Evolutionary conservation across 2,888 invertebrate species (phyloP).

Genomic region (Napeogenes inachia): DNA sequence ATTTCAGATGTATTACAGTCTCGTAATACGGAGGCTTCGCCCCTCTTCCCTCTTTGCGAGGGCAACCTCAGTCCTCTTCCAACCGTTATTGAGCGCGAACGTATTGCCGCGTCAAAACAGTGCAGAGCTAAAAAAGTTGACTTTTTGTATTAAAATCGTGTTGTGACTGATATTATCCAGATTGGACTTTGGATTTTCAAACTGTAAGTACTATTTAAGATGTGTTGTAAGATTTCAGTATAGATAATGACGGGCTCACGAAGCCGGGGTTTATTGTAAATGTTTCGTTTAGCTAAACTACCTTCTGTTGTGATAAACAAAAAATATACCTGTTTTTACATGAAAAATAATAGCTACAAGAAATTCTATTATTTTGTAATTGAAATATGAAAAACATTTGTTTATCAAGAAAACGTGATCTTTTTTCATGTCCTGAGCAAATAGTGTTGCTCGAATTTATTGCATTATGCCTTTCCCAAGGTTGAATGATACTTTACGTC

Average conservation of each 20-base stretch:
- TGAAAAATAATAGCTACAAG: background rate
- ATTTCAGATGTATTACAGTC: constrained; percentile 31
- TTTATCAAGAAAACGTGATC: constrained; percentile 15
- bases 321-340: background rate
- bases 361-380: too few relatives aligned
- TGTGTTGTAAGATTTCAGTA: too few relatives aligned
- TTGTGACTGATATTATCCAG: constrained; percentile 50
- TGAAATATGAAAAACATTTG: background rate
- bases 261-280: constrained; percentile 37
- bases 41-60: constrained; percentile 63
- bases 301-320: background rate
- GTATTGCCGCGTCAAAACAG: constrained; percentile 43
- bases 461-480: constrained; percentile 18
- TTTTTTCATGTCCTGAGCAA: constrained; percentile 22
- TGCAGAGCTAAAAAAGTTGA: constrained; percentile 49
- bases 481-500: constrained; percentile 11
- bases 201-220: constrained; percentile 52
- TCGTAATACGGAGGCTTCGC: constrained; percentile 47
- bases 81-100: constrained; percentile 43
- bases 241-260: constrained; percentile 40
- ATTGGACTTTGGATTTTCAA: constrained; percentile 60
- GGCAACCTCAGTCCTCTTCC: constrained; percentile 61
- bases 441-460: constrained; percentile 14
- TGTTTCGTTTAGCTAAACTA: constrained; percentile 19
- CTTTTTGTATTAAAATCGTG: constrained; percentile 59